Evolutionary conservation across 2,888 invertebrate genomes (phyloP).

Genomic region (Drosophila cognata): DNA sequence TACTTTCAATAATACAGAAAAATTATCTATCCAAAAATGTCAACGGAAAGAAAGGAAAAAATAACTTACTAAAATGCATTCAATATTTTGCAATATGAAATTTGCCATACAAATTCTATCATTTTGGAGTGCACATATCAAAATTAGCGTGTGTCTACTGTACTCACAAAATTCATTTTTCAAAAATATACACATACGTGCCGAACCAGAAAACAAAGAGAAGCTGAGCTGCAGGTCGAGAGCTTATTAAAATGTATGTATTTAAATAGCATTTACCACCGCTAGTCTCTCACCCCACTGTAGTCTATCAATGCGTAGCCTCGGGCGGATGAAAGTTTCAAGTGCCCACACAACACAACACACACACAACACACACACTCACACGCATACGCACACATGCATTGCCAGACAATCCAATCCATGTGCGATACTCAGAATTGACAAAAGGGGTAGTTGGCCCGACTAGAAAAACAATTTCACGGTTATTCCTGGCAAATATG

Average conservation of each 20-base stretch:
- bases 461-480: slow-evolving; percentile 81
- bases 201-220: slow-evolving; percentile 41
- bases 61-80: not conserved
- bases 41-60: too few species aligned
- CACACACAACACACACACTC: slow-evolving; percentile 13
- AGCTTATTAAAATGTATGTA: slow-evolving; percentile 83
- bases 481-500: slow-evolving; percentile 82
- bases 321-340: slow-evolving; percentile 73
- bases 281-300: slow-evolving; percentile 35
- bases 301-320: slow-evolving; percentile 47
- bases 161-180: not conserved
- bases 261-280: slow-evolving; percentile 82
- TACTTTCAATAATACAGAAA: not conserved
- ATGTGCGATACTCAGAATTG: slow-evolving; percentile 47
- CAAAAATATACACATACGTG: not conserved
- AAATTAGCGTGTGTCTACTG: slow-evolving; percentile 17
- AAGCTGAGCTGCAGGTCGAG: slow-evolving; percentile 44
- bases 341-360: slow-evolving; percentile 34
- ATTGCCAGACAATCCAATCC: slow-evolving; percentile 23
- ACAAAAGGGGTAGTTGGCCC: slow-evolving; percentile 71
- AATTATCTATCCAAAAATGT: not conserved
- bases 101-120: not conserved
- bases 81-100: not conserved
- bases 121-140: not conserved
- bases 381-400: slow-evolving; percentile 26